Evolutionary conservation across 2,113 vertebrate genomes (phyloP), one percentile per base, ranked within the genome.

Genomic region (Octodon degus): DNA sequence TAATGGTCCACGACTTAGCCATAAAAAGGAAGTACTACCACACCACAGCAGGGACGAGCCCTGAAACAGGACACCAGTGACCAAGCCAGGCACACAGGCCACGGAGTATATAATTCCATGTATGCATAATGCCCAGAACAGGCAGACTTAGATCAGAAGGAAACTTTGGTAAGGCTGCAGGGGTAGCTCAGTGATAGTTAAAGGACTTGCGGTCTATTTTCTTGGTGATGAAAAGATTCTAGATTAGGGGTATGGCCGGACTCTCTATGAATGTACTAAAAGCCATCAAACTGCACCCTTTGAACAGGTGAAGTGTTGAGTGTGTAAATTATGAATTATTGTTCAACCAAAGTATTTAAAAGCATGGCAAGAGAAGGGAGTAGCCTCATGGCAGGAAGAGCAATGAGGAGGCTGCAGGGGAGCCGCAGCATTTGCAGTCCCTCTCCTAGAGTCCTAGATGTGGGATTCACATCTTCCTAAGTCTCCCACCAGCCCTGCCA

Each of bases 1-100:
- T 0, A 4, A 2, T 0, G 8, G 83, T 55, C 19, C 10, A 30
- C 40, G 34, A 80, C 17, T 34, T 55, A 40, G 47, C 65, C 4
- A 12, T 13, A 2, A 30, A 65, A 77, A 47, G 16, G 27, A 0
- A 32, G 50, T 32, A 1, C 25, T 2, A 7, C 2, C 7, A 1
- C 4, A 0, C 0, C 13, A 1, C 22, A 1, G 7, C 12, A 0
- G 16, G 37, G 74, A 67, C 0, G 5, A 32, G 13, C 19, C 55
- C 27, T 16, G 68, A 67, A 12, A 85, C 58, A 0, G 7, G 14
- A 19, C 0, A 3, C 22, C 34, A 14, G 37, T 9, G 65, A 32
- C 40, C 17, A 70, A 37, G 50, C 24, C 47, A 40, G 65, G 14
- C n/a, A 32, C 17, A 65, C 34, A 20, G 68, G 34, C 34, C 68